A percentile compares a stretch with the other conserved stretches of the same genome.
Conservation (phyloP, 2,113 vertebrate species). For the Hassar affinis region DNA sequence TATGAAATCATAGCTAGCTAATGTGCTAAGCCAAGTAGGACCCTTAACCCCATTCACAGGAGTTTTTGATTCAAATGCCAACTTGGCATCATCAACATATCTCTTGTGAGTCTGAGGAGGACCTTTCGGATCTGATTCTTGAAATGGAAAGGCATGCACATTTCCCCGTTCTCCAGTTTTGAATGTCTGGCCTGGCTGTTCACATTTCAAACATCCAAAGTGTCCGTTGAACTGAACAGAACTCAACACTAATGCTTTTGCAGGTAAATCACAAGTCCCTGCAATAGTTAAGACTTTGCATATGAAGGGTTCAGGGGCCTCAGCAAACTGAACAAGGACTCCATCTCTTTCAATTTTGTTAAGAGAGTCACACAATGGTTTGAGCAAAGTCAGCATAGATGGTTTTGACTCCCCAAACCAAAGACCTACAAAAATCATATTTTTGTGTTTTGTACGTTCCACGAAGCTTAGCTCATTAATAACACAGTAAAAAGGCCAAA, state of each 20-base stretch:
- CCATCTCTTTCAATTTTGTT: conserved; percentile 22
- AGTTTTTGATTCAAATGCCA: conserved; percentile 23
- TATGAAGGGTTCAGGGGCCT: conserved; percentile 25
- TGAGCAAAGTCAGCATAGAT: conserved; percentile 17
- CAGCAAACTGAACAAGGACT: conserved; percentile 28
- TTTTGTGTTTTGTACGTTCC: conserved; percentile 37
- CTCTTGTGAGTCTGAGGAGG: background rate
- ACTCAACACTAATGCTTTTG: conserved; percentile 53
- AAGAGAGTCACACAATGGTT: conserved; percentile 20
- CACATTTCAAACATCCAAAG: conserved; percentile 51
- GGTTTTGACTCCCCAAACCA: conserved; percentile 27
- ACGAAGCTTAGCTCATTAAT: conserved; percentile 47
- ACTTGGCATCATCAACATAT: background rate
- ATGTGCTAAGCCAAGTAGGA: conserved; percentile 3
- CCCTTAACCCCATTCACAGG: background rate
- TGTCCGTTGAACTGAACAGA: conserved; percentile 45
- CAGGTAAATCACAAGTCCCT: conserved; percentile 32
- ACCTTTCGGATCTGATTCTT: conserved; percentile 34
- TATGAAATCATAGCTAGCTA: conserved; percentile 38
- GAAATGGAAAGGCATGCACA: conserved; percentile 52
- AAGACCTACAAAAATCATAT: conserved; percentile 50
- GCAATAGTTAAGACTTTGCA: conserved; percentile 49
- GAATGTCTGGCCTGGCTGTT: conserved; percentile 46
- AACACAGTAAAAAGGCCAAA: conserved; percentile 45
- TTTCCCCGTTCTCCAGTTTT: conserved; percentile 46